Conservation (phyloP, 1,140 invertebrate species). For the Drosophila kohkoa region DNA sequence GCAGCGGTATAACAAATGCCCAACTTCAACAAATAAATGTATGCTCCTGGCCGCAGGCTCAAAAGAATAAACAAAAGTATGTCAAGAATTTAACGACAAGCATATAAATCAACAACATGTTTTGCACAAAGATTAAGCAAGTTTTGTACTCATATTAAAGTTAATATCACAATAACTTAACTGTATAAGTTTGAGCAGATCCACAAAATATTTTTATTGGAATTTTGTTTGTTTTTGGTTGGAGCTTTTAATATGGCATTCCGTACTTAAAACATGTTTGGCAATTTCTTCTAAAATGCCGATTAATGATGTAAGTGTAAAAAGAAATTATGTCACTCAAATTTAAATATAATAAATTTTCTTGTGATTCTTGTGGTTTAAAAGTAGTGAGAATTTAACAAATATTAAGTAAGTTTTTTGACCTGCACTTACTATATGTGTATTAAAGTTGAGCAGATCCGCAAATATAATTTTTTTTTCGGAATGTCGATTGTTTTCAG, state of each 20-base stretch:
- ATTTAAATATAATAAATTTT: too few species aligned
- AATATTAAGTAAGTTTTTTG: too few species aligned
- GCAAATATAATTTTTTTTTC: too few species aligned
- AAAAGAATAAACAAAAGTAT: slow-evolving; percentile 52
- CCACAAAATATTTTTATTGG: neutral
- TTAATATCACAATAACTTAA: slow-evolving; percentile 17
- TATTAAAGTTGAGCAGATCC: too few species aligned
- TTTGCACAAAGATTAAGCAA: slow-evolving; percentile 52
- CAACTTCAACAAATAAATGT: slow-evolving; percentile 39
- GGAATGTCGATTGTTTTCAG: rapidly evolving
- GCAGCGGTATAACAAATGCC: slow-evolving; percentile 28
- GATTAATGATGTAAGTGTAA: too few species aligned
- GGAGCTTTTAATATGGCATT: too few species aligned
- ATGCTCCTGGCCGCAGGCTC: neutral
- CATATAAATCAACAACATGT: slow-evolving; percentile 34
- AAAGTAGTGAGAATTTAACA: too few species aligned
- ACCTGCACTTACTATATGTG: too few species aligned
- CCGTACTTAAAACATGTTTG: too few species aligned
- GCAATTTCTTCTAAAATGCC: too few species aligned
- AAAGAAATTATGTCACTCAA: too few species aligned
- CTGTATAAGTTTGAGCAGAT: neutral
- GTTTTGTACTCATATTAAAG: slow-evolving; percentile 7
- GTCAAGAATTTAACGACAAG: slow-evolving; percentile 62
- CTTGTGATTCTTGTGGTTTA: too few species aligned
- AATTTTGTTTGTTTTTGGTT: neutral